phyloP scores from a whole-genome alignment of 2,797 vertebrate species.

The Malurus splendens region DNA sequence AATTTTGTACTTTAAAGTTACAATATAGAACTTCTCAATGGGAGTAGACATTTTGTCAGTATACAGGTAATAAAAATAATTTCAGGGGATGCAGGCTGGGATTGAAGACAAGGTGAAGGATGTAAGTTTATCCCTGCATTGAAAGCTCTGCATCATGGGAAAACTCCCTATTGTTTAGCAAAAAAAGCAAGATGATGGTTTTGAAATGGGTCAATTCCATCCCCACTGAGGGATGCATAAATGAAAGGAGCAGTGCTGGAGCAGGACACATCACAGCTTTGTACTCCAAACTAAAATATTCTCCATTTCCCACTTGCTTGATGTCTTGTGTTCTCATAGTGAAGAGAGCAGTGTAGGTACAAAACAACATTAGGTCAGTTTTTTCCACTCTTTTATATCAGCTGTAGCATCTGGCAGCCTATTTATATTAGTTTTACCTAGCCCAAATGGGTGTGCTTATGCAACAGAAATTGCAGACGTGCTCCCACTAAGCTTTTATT shows the following conservation, averaged over 20 bases:
- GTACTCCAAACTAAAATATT: neutral
- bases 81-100: neutral
- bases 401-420: neutral
- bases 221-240: neutral
- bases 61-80: neutral
- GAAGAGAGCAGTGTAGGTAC: neutral
- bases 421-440: neutral
- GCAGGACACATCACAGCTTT: neutral
- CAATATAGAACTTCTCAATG: neutral
- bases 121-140: neutral
- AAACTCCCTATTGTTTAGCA: neutral
- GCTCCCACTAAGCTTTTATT: neutral
- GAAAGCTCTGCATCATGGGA: neutral
- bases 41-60: neutral
- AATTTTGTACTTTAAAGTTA: neutral
- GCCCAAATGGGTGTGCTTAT: neutral
- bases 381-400: neutral
- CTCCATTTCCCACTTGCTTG: neutral
- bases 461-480: neutral
- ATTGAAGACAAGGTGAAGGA: neutral
- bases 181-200: neutral
- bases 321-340: neutral
- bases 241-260: neutral
- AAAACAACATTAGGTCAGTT: neutral
- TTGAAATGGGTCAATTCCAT: neutral